Base-by-base conservation (phyloP, 2,888 invertebrate species). In the Dasypolia templi region DNA sequence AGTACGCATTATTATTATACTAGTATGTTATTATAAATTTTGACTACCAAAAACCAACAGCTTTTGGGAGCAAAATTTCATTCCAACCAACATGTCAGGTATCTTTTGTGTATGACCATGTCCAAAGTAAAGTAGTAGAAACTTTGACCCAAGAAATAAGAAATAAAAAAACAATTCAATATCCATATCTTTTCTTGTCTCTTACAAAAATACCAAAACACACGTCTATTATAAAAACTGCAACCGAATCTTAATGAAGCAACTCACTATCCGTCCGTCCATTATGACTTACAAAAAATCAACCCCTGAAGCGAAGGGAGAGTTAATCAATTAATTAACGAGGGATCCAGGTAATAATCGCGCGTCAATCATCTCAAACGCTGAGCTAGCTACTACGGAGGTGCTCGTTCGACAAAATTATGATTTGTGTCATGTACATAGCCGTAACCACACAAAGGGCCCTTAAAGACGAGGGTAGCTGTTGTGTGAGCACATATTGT, bases 311-410 rank as follows among this genome's bases (percentile, higher is more conserved):
- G 51, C 63, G 68, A 72, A 82, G 46, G 62, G 62, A 69, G 69
- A 72, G 75, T 61, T 75, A 86, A 87, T 86, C 87, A 85, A 86
- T 85, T 87, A 77, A 62, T 64, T 72, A 65, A 79, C 85, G 51
- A 75, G 70, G 55, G 63, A 72, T 66, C 64, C 85, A 86, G 75
- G 84, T 86, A 87, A 87, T 87, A 86, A 87, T 75, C 22, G 55
- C 56, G 49, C 71, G 77, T 87, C 86, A 73, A 82, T 86, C 85
- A 85, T 68, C 22, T 62, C 22, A 66, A 66, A 58, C 51, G 68
- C 62, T 69, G 46, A 53, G 49, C 58, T 58, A 11, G 70, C 53
- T 49, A 56, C 46, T 51, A 66, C 55, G 29, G 14, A 66, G 56
- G 46, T 35, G 53, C 58, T 61, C 46, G 29, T 63, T 63, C 39